Evolutionary conservation across 2,113 vertebrate genomes (phyloP), one percentile per base, ranked within the genome.

Genomic region (Perognathus longimembris): DNA sequence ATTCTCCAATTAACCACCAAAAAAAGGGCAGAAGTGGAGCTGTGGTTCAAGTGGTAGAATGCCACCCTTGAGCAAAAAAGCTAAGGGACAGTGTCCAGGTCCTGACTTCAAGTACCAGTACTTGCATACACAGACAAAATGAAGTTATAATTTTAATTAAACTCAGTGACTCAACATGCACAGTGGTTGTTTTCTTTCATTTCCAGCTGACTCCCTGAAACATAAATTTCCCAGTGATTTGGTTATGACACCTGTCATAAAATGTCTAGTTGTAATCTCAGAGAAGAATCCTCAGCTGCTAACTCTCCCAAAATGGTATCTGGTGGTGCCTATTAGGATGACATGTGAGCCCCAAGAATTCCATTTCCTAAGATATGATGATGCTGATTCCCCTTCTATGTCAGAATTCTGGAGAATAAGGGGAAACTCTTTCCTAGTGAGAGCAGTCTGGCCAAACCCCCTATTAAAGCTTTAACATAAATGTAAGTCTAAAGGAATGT

Each of bases 341-440:
- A 45, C 7, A 38, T 20, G 21, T 81, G 38, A 86, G 6, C 24
- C 63, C 74, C 26, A 20, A 77, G 80, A 45, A 17, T 50, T 79
- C 61, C 54, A 40, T 91, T 85, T 88, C 38, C 61, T 91, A 75
- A 74, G 40, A 22, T 64, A 69, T 78, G 90, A 34, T 28, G 38
- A 61, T 6, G 42, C 1, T 78, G 54, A 36, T 1, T 30, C 5
- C 40, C 89, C 82, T 91, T 7, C 50, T 54, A 54, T 54, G 50
- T 54, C 50, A 14, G 45, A n/a, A 57, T 83, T 57, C 42, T 79
- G 17, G 22, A 38, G 38, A 71, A 42, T 61, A 38, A 36, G 7
- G 17, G 69, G 86, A 59, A 7, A 34, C 12, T 81, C 59, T 92
- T 36, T 17, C 15, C 50, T 17, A 74, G 4, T 75, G 79, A 50